Evolutionary conservation across 2,888 invertebrate species (phyloP), one percentile per base, ranked within the genome.

Genomic region (Zeuzera pyrina): DNA sequence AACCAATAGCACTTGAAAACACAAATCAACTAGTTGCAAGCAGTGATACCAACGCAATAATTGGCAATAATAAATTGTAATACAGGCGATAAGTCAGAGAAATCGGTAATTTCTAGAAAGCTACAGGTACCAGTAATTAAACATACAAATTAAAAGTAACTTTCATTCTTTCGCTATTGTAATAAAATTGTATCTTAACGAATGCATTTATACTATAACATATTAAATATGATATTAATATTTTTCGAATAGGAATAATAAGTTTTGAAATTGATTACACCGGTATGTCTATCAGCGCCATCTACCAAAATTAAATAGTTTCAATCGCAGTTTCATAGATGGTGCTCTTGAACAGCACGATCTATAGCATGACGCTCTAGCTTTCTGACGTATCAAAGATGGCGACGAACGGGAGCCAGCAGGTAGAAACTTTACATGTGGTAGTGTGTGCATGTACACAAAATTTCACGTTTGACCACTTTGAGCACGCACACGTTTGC

Each of bases 401-500:
- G 83, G 83, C 81, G 79, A 76, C 71, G 63, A 64, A 66, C 65
- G 63, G 72, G 63, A 72, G 73, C 71, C 72, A 72, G 71, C 77
- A 81, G 78, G 81, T 83, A 83, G 66, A 66, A 59, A 61, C 33
- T 62, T 42, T 61, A 31, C 36, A 41, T 70, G 81, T 81, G 70
- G 71, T 61, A 34, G 78, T 73, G 70, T 72, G 63, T 72, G n/a
- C n/a, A 69, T 63, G 63, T 67, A 61, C 51, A 77, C 64, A 52
- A 65, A 77, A 79, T 81, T 83, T 83, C 84, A 81, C 77, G 84
- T 84, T 84, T 83, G 84, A 83, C 84, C 84, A 79, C 81, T 84
- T 69, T 68, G 59, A 47, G 50, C 60, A 66, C 70, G 47, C 73
- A 79, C 76, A 81, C 81, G 56, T 25, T 29, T 43, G 51, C 39